These are phyloP conservation scores for Bhutanitis thaidina DNA, from an alignment of 2,888 invertebrate genomes.

Conservation along the genomic window DNA sequence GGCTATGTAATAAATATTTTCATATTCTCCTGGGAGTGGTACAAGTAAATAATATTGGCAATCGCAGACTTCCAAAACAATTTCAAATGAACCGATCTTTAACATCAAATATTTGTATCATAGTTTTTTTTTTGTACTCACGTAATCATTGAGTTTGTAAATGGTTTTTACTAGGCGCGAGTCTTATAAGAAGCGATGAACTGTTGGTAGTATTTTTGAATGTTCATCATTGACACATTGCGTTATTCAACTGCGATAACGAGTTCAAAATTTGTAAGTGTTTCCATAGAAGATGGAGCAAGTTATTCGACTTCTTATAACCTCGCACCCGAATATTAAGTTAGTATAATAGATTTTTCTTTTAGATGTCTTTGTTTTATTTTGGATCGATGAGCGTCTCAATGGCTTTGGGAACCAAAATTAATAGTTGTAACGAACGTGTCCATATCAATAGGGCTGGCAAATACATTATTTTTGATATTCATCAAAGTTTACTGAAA, in stretches of 20 bases:
- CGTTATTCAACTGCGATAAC: too few species aligned
- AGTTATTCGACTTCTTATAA: conserved; percentile 39
- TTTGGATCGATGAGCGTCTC: conserved; percentile 37
- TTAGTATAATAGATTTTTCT: conserved; percentile 51
- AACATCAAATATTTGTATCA: conserved; percentile 57
- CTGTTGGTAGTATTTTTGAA: not conserved
- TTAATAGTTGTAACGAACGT: conserved; percentile 41
- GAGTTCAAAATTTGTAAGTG: too few species aligned
- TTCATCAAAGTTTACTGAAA: not conserved
- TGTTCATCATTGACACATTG: too few species aligned
- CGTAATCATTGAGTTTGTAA: conserved; percentile 73
- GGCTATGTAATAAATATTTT: too few species aligned
- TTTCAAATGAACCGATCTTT: conserved; percentile 25
- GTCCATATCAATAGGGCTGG: conserved; percentile 21
- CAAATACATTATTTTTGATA: conserved; percentile 24
- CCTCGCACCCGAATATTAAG: conserved; percentile 45
- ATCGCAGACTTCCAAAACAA: conserved; percentile 32
- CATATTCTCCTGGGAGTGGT: not conserved
- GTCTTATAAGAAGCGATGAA: conserved; percentile 42
- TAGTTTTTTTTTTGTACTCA: conserved; percentile 57
- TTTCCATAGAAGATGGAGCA: too few species aligned
- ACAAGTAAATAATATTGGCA: conserved; percentile 13
- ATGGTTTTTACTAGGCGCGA: conserved; percentile 53
- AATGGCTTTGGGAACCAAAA: conserved; percentile 37
- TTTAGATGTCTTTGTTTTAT: conserved; percentile 60